phyloP scores from a whole-genome alignment of 2,888 invertebrate species.

The Torymus auratus region DNA sequence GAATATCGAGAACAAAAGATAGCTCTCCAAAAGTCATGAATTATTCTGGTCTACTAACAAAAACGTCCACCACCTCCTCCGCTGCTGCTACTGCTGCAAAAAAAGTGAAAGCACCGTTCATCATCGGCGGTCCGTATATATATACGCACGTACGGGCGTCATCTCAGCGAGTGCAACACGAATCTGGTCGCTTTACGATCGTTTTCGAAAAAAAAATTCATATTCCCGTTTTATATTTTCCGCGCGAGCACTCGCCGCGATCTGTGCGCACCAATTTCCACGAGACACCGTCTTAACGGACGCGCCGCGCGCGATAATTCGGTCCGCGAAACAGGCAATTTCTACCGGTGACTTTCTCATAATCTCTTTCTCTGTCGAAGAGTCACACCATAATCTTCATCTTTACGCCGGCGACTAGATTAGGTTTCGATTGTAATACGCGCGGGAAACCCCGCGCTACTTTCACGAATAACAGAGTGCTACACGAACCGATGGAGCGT shows the following conservation, averaged over 20 bases:
- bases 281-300: slow-evolving; percentile 23
- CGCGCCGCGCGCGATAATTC: slow-evolving; percentile 34
- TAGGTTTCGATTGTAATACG: slow-evolving; percentile 32
- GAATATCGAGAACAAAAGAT: too few relatives aligned
- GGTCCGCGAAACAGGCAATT: slow-evolving; percentile 38
- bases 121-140: too few relatives aligned
- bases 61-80: too few relatives aligned
- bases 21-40: too few relatives aligned
- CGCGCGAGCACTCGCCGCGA: slow-evolving; percentile 9
- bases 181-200: slow-evolving; percentile 1
- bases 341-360: slow-evolving; percentile 43
- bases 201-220: background rate
- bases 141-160: too few relatives aligned
- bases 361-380: too few relatives aligned
- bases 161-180: too few relatives aligned
- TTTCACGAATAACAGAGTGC: background rate
- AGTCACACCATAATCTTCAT: too few relatives aligned
- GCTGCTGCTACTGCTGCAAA: too few relatives aligned
- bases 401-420: background rate
- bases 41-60: too few relatives aligned
- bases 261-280: slow-evolving; percentile 28
- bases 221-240: slow-evolving; percentile 36
- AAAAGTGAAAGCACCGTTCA: too few relatives aligned
- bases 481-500: slow-evolving; percentile 20
- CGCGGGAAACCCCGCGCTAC: background rate